These are phyloP conservation scores for Zaprionus kolodkinae DNA, from an alignment of 1,140 invertebrate species.

Conservation along the genomic window DNA sequence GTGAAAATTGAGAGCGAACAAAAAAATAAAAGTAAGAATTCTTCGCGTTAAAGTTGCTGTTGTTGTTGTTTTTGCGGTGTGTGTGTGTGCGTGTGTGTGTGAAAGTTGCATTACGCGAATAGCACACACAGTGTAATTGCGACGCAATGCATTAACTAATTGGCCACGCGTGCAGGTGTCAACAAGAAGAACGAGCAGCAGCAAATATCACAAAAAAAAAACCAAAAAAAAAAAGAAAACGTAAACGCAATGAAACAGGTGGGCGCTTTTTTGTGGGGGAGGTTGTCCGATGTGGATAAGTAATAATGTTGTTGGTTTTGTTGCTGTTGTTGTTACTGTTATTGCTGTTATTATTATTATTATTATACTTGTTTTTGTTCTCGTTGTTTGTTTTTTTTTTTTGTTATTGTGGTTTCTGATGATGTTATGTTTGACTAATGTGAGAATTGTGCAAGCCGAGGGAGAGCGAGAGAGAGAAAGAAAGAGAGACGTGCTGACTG, in stretches of 20 bases:
- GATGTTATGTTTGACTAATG: constrained; percentile 46
- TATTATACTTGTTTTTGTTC: not conserved
- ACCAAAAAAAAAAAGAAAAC: not conserved
- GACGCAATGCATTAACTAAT: constrained; percentile 50
- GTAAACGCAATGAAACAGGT: constrained; percentile 67
- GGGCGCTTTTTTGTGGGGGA: constrained; percentile 50
- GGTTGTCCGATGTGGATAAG: constrained; percentile 27
- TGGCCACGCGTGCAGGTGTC: constrained; percentile 47
- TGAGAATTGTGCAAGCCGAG: constrained; percentile 32
- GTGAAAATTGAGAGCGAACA: constrained; percentile 1
- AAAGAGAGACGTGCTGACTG: constrained; percentile 18
- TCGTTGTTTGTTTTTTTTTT: constrained; percentile 5
- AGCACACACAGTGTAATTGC: constrained; percentile 28
- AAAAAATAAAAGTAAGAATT: constrained; percentile 25
- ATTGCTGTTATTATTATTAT: not conserved
- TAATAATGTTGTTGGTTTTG: constrained; percentile 19
- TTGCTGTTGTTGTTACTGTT: constrained; percentile 9
- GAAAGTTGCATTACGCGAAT: constrained; percentile 46
- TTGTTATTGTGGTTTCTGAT: constrained; percentile 27
- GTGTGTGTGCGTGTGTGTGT: constrained; percentile 15
- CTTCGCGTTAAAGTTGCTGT: constrained; percentile 24
- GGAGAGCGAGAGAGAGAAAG: not conserved
- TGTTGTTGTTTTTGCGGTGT: constrained; percentile 2
- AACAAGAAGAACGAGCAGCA: constrained; percentile 13
- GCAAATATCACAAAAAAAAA: not conserved